These are phyloP conservation scores for Tortricodes alternella DNA, from an alignment of 2,888 invertebrate genomes.

Conservation along the genomic window DNA sequence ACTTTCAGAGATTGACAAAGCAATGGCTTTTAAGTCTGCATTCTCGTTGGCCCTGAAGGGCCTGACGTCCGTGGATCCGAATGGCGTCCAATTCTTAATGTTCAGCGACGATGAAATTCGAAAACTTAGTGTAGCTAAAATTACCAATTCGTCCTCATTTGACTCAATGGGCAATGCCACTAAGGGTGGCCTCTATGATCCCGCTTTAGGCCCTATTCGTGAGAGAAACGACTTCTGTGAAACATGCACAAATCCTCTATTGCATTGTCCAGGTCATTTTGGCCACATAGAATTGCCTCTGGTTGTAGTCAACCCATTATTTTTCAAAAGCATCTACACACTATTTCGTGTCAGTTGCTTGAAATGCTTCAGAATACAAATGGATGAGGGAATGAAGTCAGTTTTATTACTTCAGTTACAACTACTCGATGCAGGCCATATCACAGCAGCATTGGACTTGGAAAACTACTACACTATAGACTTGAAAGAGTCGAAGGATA, in stretches of 20 bases:
- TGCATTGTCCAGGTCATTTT: conserved; percentile 94
- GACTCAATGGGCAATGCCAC: conserved; percentile 92
- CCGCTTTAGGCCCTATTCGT: conserved; percentile 87
- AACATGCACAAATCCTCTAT: conserved; percentile 88
- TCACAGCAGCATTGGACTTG: conserved; percentile 88
- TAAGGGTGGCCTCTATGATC: conserved; percentile 95
- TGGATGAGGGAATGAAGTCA: conserved; percentile 73
- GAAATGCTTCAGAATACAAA: conserved; percentile 86
- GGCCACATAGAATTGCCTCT: conserved; percentile 96
- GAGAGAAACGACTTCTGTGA: conserved; percentile 87
- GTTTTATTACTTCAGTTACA: conserved; percentile 86
- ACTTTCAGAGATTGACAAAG: too few species aligned
- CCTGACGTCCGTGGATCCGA: conserved; percentile 65
- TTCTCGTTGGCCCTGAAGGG: conserved; percentile 55
- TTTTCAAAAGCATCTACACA: conserved; percentile 87
- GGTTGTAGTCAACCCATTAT: conserved; percentile 95
- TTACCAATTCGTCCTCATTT: conserved; percentile 90
- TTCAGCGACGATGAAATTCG: conserved; percentile 90
- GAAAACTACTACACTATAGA: conserved; percentile 66
- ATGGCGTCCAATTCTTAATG: conserved; percentile 85
- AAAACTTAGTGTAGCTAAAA: conserved; percentile 90
- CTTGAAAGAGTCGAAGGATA: conserved; percentile 56
- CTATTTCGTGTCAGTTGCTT: conserved; percentile 88
- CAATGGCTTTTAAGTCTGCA: conserved; percentile 62
- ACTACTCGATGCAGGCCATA: conserved; percentile 88